These are phyloP conservation scores for Ceryle rudis DNA, from an alignment of 2,797 vertebrate species.

Conservation along the genomic window DNA sequence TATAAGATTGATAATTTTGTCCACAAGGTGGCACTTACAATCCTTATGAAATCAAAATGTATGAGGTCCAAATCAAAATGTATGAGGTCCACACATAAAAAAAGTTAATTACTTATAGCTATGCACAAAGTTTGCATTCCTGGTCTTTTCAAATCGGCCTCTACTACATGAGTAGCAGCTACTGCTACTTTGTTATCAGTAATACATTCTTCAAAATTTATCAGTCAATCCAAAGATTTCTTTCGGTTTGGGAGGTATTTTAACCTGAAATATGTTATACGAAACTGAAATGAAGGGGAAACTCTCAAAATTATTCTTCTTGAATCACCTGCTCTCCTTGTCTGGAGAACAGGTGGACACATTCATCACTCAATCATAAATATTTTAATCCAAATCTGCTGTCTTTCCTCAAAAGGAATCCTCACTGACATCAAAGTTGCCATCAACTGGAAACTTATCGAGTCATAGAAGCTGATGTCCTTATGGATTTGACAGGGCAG, in stretches of 20 bases:
- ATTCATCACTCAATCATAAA: slow-evolving; percentile 1
- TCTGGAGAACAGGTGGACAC: background rate
- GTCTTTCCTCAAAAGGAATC: background rate
- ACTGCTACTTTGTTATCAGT: background rate
- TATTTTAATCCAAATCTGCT: slow-evolving; percentile 2
- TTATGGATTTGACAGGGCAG: background rate
- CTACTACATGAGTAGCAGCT: background rate
- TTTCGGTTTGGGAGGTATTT: background rate
- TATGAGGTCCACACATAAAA: background rate
- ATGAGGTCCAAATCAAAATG: background rate
- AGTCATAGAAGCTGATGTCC: background rate
- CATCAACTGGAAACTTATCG: background rate
- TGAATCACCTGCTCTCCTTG: background rate
- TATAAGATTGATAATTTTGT: background rate
- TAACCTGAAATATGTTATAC: background rate
- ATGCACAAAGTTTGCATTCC: background rate
- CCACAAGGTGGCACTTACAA: slow-evolving; percentile 72
- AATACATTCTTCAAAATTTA: background rate
- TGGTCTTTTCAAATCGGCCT: background rate
- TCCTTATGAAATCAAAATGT: background rate
- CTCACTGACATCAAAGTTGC: slow-evolving; percentile 15
- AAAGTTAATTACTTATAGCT: background rate
- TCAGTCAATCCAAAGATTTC: background rate
- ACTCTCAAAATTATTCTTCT: background rate
- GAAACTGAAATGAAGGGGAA: background rate